A percentile compares a stretch with the other conserved stretches of the same genome.
These are phyloP conservation scores for Sebastes umbrosus DNA, from an alignment of 2,797 vertebrate genomes.

Conservation along the genomic window DNA sequence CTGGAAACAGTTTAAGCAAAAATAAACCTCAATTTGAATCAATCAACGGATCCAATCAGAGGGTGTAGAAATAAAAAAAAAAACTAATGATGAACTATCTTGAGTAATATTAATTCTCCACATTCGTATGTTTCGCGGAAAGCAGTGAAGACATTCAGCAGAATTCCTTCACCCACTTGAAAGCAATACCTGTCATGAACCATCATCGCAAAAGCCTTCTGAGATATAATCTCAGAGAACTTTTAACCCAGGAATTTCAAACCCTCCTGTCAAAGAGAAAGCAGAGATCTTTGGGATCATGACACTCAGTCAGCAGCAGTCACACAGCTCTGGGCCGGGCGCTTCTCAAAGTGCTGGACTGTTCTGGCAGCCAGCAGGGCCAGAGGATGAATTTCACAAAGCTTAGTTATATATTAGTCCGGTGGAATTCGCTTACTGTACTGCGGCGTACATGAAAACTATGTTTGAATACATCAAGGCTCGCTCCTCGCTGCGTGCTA, in stretches of 20 bases:
- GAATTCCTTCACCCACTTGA: constrained; percentile 70
- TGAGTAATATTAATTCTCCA: background rate
- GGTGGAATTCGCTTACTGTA: constrained; percentile 52
- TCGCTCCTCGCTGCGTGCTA: constrained; percentile 6
- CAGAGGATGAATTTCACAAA: constrained; percentile 64
- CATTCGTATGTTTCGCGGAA: constrained; percentile 17
- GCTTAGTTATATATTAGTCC: constrained; percentile 55
- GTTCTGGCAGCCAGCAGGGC: constrained; percentile 74
- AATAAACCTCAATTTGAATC: constrained; percentile 36
- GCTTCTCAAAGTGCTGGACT: constrained; percentile 77
- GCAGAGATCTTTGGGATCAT: constrained; percentile 82
- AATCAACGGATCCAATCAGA: constrained; percentile 24
- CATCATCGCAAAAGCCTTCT: constrained; percentile 83
- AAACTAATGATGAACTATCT: background rate
- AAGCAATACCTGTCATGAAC: constrained; percentile 80
- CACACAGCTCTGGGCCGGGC: constrained; percentile 79
- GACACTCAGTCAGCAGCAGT: constrained; percentile 83
- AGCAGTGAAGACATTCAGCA: constrained; percentile 54
- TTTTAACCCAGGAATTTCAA: constrained; percentile 85
- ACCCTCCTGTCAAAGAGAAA: constrained; percentile 82
- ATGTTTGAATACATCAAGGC: constrained; percentile 47
- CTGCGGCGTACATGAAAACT: constrained; percentile 20
- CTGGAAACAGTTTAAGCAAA: constrained; percentile 27
- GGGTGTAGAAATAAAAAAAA: background rate
- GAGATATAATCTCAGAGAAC: constrained; percentile 84